phyloP scores from a whole-genome alignment of 2,888 invertebrate species.

The Megaustenia siamemsis region DNA sequence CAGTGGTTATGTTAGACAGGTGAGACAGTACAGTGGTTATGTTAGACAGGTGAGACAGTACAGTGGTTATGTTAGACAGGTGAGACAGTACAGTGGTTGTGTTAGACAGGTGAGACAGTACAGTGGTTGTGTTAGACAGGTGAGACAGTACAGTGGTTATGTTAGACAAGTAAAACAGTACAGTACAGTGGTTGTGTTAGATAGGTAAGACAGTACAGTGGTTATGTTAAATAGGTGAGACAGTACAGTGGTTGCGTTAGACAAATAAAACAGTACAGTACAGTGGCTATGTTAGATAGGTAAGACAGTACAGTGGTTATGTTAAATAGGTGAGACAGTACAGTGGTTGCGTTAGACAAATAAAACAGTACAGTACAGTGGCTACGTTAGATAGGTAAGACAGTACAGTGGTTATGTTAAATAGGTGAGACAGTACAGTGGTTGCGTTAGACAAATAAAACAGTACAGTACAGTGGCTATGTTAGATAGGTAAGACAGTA shows the following conservation, averaged over 20 bases:
- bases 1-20: too few relatives aligned
- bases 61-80: too few relatives aligned
- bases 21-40: too few relatives aligned
- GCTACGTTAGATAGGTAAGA: slow-evolving; percentile 97
- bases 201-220: too few relatives aligned
- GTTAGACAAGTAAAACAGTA: not conserved
- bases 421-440: slow-evolving; percentile 87
- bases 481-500: slow-evolving; percentile 95
- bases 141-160: not conserved
- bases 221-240: too few relatives aligned
- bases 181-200: too few relatives aligned
- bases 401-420: too few relatives aligned
- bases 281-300: not conserved
- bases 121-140: too few relatives aligned
- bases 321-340: not conserved
- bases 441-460: slow-evolving; percentile 97
- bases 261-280: not conserved
- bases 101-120: not conserved
- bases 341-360: not conserved
- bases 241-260: not conserved
- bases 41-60: too few relatives aligned
- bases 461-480: slow-evolving; percentile 88
- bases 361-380: slow-evolving; percentile 84
- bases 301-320: not conserved
- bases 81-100: not conserved